Evolutionary conservation across 2,797 vertebrate genomes (phyloP), one percentile per base, ranked within the genome.

Genomic region (Parauchenoglanis punctatus): DNA sequence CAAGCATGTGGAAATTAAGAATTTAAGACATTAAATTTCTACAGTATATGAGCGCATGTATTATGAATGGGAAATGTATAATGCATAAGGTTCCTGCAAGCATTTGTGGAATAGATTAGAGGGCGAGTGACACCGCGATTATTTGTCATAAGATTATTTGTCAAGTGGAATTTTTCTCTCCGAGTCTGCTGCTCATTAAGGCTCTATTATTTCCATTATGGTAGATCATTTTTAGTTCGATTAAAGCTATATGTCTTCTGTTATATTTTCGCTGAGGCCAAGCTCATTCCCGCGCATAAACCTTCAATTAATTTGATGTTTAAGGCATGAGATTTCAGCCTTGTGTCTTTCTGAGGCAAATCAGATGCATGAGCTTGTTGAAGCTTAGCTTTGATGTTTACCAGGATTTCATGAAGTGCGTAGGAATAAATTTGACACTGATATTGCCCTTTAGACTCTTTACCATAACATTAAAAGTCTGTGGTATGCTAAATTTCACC

Each of bases 191-290:
- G 84, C 75, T 88, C 84, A 87, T 91, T 89, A 88, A 15, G 6
- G 12, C 83, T 68, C 56, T 46, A 63, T 89, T 81, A 86, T 89
- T 89, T 77, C 85, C 87, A 87, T 88, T 83, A 81, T 12, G 31
- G 44, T 17, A n/a, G 65, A 58, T 84, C 70, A 59, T 89, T 84
- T 87, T 44, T n/a, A 70, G 70, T 76, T 85, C 58, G 75, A 87
- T 86, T 87, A 75, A 90, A 85, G 87, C 83, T 13, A n/a, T 88
- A 87, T 84, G 61, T 85, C 87, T 49, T 70, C n/a, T 25, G 61
- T 82, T 49, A 28, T 65, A 20, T 65, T 82, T 46, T 17, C 10
- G 6, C 31, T 7, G 77, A 40, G 23, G 20, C 5, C 46, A 10
- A 31, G n/a, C 28, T 56, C 17, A 0, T 58, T 6, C 28, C 20